Percentiles rank a stretch among this genome's conserved stretches.
Evolutionary conservation across 2,113 vertebrate genomes (phyloP).

Genomic region (Emydura subglobosa): DNA sequence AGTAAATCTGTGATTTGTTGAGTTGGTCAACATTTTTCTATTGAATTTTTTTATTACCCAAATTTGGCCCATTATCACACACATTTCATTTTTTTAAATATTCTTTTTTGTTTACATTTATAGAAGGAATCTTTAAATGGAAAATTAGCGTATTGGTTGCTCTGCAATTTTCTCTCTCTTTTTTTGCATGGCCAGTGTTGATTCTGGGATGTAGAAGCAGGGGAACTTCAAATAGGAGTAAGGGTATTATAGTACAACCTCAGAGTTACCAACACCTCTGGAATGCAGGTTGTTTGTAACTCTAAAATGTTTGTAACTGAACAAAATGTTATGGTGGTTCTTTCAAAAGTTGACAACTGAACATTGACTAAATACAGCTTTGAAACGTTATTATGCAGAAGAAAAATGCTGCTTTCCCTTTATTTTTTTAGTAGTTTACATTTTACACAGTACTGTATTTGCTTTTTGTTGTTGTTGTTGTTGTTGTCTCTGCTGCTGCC

Average conservation of each 20-base stretch:
- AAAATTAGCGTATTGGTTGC: not conserved
- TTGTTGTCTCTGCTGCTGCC: too few species aligned
- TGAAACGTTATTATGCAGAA: too few species aligned
- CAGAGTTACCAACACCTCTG: too few species aligned
- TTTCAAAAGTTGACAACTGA: too few species aligned
- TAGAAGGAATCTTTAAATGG: not conserved
- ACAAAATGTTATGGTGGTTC: too few species aligned
- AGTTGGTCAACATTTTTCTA: not conserved
- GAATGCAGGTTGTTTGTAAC: too few species aligned
- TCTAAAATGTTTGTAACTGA: too few species aligned
- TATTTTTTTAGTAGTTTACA: too few species aligned
- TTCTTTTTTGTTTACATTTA: not conserved
- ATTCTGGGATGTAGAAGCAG: not conserved
- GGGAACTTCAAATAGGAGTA: not conserved
- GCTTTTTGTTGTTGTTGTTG: too few species aligned
- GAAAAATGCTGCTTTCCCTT: too few species aligned
- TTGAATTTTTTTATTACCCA: not conserved
- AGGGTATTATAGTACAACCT: not conserved
- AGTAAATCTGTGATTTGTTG: constrained; percentile 53
- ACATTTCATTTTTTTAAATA: not conserved
- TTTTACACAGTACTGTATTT: too few species aligned
- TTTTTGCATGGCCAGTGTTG: not conserved
- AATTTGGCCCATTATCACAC: not conserved
- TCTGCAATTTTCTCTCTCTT: not conserved
- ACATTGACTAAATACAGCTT: too few species aligned